Percentiles rank a stretch among this genome's conserved stretches.
Evolutionary conservation across 2,113 vertebrate species (phyloP).

Genomic region (Cyphomyrus plagiostoma): DNA sequence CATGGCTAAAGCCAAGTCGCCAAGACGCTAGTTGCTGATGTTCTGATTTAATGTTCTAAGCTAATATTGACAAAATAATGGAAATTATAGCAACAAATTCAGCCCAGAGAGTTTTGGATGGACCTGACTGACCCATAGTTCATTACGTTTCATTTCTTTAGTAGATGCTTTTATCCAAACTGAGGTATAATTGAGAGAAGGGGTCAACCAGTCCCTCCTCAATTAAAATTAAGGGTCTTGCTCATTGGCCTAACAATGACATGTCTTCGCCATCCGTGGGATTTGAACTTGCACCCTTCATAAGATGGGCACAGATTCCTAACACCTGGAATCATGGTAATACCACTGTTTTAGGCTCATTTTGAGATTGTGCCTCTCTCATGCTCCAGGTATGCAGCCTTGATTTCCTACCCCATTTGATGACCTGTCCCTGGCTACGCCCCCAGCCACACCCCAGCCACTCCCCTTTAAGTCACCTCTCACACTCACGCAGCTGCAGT

Average conservation of each 20-base stretch:
- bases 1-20: not conserved
- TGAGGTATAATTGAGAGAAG: not conserved
- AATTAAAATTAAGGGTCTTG: not conserved
- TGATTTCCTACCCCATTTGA: not conserved
- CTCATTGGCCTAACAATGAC: not conserved
- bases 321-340: not conserved
- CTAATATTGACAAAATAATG: not conserved
- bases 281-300: not conserved
- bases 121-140: not conserved
- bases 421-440: not conserved
- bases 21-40: not conserved
- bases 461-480: not conserved
- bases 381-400: not conserved
- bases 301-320: not conserved
- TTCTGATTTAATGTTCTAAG: not conserved
- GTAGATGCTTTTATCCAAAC: not conserved
- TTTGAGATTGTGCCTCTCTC: not conserved
- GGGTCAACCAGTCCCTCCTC: not conserved
- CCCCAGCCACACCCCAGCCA: not conserved
- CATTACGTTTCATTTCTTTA: not conserved
- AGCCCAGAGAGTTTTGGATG: not conserved
- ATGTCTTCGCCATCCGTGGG: not conserved
- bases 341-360: not conserved
- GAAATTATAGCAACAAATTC: not conserved
- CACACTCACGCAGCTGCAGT: not conserved